Base-by-base conservation (phyloP, 2,113 vertebrate species). In the Nothobranchius furzeri region DNA sequence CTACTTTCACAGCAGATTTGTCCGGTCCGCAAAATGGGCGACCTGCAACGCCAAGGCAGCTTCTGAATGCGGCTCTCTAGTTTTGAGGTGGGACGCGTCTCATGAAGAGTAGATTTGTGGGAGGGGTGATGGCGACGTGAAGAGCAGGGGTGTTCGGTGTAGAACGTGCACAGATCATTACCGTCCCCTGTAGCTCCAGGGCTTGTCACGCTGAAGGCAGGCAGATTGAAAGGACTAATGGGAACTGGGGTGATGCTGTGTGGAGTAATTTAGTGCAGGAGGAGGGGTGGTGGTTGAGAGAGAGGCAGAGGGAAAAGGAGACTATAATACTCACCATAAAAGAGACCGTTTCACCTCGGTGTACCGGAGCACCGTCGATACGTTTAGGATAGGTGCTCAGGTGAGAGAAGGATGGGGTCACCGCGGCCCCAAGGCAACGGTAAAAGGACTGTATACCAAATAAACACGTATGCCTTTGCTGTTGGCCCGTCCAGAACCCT, bases 141-240 rank as follows among this genome's bases (percentile, higher is more conserved):
- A n/a, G 42, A 12, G n/a, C 12, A 61, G 52, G 60, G 58, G 48
- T 43, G 61, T 63, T 64, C 53, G 75, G 67, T 74, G 66, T 51
- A 35, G 67, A 51, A 46, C 52, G 55, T 84, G 85, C 83, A 82
- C 83, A 84, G 75, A 84, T 87, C 80, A 92, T 94, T 93, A 89
- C 85, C 81, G 77, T 93, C 82, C 79, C 65, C 30, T 78, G 75
- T 92, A 71, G 75, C 86, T 84, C 70, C 78, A 64, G 86, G 91
- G 79, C 84, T 81, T 75, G 76, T 90, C 86, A 65, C 85, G 89
- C 81, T 91, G 85, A 93, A 93, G 91, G 91, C 82, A 93, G 89
- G 83, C 87, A 87, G 89, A 92, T 92, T 92, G 86, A 92, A 88
- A 74, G 78, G 85, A 77, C 67, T 90, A 84, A 84, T 89, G 85